Evolutionary conservation across 2,797 vertebrate genomes (phyloP), one percentile per base, ranked within the genome.

Genomic region (Psittacula echo): DNA sequence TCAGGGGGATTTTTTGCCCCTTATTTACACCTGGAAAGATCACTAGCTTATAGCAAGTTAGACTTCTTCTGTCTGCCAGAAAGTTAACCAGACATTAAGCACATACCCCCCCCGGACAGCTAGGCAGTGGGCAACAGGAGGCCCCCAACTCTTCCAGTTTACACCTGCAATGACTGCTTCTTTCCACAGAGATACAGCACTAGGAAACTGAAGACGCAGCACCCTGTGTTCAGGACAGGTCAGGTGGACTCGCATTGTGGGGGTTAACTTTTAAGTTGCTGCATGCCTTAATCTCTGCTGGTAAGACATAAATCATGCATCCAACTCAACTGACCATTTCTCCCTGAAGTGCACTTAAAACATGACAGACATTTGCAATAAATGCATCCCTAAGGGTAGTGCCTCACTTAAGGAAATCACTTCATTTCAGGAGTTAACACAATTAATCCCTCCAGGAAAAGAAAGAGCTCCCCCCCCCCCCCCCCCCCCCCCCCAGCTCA

Each of bases 1-100:
- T 42, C 53, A 34, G 7, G 6, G 0, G 9, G 3, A 29, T 6
- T 0, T 0, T 0, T 39, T 53, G 23, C 10, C 22, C 30, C 10
- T 65, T 67, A 53, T 58, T 58, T 2, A 5, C 37, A 53, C 24
- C 39, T 81, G 30, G 42, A 51, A 83, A 82, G 32, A 37, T 16
- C 10, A 23, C 10, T 71, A 48, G 10, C 7, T 11, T 79, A 47
- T n/a, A 47, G 65, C 15, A 66, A 87, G 75, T n/a, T 32, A 23
- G 13, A 34, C 45, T 41, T 77, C 39, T 72, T 54, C 13, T 22
- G 29, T 32, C 45, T 76, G 42, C 5, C 67, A 85, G 72, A 56
- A 74, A n/a, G 22, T 62, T 32, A 48, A 37, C 22, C 37, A 86
- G 62, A 44, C 64, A 29, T 44, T n/a, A 67, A 74, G 53, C 23